These are phyloP conservation scores for Brachynemurus nebulosus DNA, from an alignment of 2,888 invertebrate genomes.

Conservation along the genomic window DNA sequence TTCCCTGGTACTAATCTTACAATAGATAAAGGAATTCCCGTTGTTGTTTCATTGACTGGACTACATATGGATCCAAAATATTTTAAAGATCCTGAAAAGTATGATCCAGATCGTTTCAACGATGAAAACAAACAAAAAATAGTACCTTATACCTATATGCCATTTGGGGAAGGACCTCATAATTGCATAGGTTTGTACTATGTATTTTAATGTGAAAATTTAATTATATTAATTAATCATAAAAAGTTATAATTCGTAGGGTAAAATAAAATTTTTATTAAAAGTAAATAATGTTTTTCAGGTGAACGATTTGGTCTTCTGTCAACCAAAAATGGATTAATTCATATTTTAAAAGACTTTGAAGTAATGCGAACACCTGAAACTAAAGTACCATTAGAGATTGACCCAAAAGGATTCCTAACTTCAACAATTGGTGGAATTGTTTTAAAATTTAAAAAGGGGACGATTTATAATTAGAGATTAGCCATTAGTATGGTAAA, in stretches of 20 bases:
- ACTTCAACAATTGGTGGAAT: slow-evolving; percentile 25
- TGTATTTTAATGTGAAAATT: too few species aligned
- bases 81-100: slow-evolving; percentile 31
- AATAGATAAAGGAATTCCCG: slow-evolving; percentile 14
- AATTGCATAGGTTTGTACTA: slow-evolving; percentile 26
- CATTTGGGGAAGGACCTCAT: slow-evolving; percentile 28
- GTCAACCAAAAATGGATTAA: slow-evolving; percentile 27
- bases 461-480: not conserved
- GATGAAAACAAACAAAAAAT: slow-evolving; percentile 25
- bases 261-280: too few species aligned
- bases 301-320: slow-evolving; percentile 28
- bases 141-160: slow-evolving; percentile 24
- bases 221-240: too few species aligned
- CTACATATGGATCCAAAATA: slow-evolving; percentile 29
- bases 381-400: slow-evolving; percentile 24
- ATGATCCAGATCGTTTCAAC: slow-evolving; percentile 32
- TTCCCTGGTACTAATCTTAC: slow-evolving; percentile 12
- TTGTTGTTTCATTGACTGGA: slow-evolving; percentile 21
- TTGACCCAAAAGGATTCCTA: slow-evolving; percentile 26
- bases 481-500: too few species aligned
- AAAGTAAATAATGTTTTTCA: slow-evolving; percentile 12
- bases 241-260: too few species aligned
- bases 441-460: slow-evolving; percentile 21
- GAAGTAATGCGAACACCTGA: slow-evolving; percentile 22
- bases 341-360: slow-evolving; percentile 24